Base-by-base conservation (phyloP, 2,797 vertebrate genomes). In the Cirrhinus mrigala region DNA sequence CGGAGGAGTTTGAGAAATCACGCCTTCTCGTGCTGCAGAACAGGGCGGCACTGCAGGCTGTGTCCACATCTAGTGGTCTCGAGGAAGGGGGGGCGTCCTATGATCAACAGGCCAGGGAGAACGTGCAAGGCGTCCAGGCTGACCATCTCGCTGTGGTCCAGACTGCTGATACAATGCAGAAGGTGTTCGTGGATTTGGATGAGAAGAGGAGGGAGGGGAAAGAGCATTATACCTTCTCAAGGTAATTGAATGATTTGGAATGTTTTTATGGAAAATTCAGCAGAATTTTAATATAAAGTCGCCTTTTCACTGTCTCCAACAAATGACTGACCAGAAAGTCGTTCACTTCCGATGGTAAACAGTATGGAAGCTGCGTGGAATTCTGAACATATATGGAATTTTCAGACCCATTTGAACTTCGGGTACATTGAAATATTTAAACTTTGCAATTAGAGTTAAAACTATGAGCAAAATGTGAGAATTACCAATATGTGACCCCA, bases 21-120 rank as follows among this genome's bases (percentile, higher is more conserved):
- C 95, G 96, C n/a, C 89, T 95, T 74, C 92, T 96, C 4, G 91
- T 93, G 12, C 93, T 96, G 60, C 95, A 96, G 91, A 96, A 96
- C 92, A 89, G 95, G 76, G 95, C 95, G 0, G 91, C 95, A 0
- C 93, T 96, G 74, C 92, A 94, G 84, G 93, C 94, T 0, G 91
- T 95, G 87, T 91, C 93, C 75, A 87, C 87, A 77, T 91, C 92
- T 76, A 95, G 95, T 0, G 94, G 95, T 12, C 78, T 95, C 75
- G 94, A 92, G 24, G 94, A 95, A 1, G 93, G 91, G 60, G 94
- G 91, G 29, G 37, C 66, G 7, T 94, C 95, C 9, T 96, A 93
- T n/a, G 87, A 93, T 52, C 84, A 92, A 80, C 94, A 94, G 82
- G 94, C 94, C 81, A 92, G 81, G 68, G 93, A 94, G 37, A 95